A percentile compares a stretch with the other conserved stretches of the same genome.
Conservation (phyloP, 1,140 invertebrate genomes). For the Anagrus nilaparvatae region DNA sequence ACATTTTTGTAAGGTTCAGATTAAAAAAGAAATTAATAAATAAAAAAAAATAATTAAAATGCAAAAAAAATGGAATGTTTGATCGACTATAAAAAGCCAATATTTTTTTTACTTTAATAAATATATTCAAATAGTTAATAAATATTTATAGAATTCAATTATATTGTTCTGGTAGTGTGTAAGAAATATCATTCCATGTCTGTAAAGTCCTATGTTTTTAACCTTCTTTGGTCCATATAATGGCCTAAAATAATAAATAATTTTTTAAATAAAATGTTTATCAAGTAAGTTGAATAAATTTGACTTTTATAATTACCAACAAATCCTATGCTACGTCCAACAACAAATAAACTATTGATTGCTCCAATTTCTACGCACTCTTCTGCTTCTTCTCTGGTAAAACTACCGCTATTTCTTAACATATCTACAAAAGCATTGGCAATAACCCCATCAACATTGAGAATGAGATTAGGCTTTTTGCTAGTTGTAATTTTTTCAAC, state of each 20-base stretch:
- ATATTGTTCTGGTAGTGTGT: slow-evolving; percentile 82
- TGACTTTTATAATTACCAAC: slow-evolving; percentile 85
- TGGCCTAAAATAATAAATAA: slow-evolving; percentile 55
- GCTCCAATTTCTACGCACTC: slow-evolving; percentile 97
- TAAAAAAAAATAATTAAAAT: too few relatives aligned
- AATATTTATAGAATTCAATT: too few relatives aligned
- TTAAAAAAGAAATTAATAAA: too few relatives aligned
- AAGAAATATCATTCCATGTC: slow-evolving; percentile 99
- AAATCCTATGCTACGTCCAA: slow-evolving; percentile 96
- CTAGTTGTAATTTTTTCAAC: slow-evolving; percentile 98
- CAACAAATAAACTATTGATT: slow-evolving; percentile 96
- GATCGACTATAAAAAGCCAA: slow-evolving; percentile 10
- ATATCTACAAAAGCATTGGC: slow-evolving; percentile 96
- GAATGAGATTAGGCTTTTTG: slow-evolving; percentile 98
- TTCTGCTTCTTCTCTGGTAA: slow-evolving; percentile 94
- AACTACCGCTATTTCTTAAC: slow-evolving; percentile 81
- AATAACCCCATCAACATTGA: slow-evolving; percentile 98
- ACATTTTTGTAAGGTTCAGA: too few relatives aligned
- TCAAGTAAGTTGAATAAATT: too few relatives aligned
- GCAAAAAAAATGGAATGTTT: slow-evolving; percentile 16
- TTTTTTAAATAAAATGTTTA: too few relatives aligned
- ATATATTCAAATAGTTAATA: too few relatives aligned
- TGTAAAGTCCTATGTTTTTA: slow-evolving; percentile 98
- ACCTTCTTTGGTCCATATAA: slow-evolving; percentile 94
- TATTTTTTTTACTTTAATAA: slow-evolving; percentile 4